A percentile compares a stretch with the other conserved stretches of the same genome.
These are phyloP conservation scores for Ptyas mucosa DNA, from an alignment of 2,113 vertebrate species.

Conservation along the genomic window DNA sequence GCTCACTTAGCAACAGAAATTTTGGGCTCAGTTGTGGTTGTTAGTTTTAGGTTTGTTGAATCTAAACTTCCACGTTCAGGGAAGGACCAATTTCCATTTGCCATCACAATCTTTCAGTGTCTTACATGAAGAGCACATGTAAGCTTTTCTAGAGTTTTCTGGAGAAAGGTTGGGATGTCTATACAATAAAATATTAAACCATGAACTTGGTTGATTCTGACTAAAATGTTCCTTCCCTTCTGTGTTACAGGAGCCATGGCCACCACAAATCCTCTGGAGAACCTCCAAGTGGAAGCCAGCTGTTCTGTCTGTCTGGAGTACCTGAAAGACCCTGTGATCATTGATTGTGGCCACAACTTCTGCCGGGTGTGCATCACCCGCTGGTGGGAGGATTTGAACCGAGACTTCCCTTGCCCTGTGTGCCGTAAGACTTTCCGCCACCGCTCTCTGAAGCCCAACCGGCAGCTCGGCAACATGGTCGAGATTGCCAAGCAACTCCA, in stretches of 20 bases:
- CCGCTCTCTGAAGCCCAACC: constrained; percentile 81
- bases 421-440: constrained; percentile 82
- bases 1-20: background rate
- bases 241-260: constrained; percentile 11
- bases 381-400: constrained; percentile 79
- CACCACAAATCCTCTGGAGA: constrained; percentile 52
- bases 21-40: background rate
- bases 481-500: constrained; percentile 84
- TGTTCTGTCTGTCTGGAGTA: constrained; percentile 88
- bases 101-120: background rate
- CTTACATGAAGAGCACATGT: background rate
- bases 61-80: background rate
- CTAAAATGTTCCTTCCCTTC: background rate
- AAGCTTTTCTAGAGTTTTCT: background rate
- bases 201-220: background rate
- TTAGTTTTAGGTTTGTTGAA: background rate
- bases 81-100: background rate
- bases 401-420: constrained; percentile 81
- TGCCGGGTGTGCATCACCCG: constrained; percentile 83
- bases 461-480: constrained; percentile 87
- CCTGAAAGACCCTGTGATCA: constrained; percentile 84
- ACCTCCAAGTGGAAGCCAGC: constrained; percentile 78
- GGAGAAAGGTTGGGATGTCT: background rate
- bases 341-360: constrained; percentile 89
- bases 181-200: background rate